Conservation (phyloP, 2,797 vertebrate species). For the Poecilia velifera region DNA sequence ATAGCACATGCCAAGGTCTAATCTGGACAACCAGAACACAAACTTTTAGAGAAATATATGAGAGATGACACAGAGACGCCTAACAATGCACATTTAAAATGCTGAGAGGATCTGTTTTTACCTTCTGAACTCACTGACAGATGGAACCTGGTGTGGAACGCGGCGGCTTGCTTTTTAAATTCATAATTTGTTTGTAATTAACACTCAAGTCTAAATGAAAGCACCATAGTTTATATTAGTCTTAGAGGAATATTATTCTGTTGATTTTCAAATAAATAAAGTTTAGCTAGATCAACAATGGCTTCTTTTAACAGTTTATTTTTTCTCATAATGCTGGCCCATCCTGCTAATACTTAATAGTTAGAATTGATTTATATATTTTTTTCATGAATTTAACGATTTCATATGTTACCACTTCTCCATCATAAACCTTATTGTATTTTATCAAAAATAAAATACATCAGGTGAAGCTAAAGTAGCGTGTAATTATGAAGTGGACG, state of each 20-base stretch:
- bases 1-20: slow-evolving; percentile 73
- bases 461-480: not conserved
- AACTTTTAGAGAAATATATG: slow-evolving; percentile 66
- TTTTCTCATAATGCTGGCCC: slow-evolving; percentile 8
- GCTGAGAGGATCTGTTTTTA: slow-evolving; percentile 25
- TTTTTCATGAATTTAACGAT: not conserved
- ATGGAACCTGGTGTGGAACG: slow-evolving; percentile 20
- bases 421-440: not conserved
- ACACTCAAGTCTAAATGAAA: slow-evolving; percentile 39
- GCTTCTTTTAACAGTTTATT: slow-evolving; percentile 43
- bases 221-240: not conserved
- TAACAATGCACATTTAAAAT: slow-evolving; percentile 40
- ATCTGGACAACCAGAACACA: slow-evolving; percentile 76
- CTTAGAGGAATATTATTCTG: not conserved
- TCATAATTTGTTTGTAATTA: slow-evolving; percentile 36
- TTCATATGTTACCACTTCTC: not conserved
- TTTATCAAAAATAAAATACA: not conserved
- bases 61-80: slow-evolving; percentile 57
- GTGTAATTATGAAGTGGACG: not conserved
- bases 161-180: not conserved
- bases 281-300: slow-evolving; percentile 38
- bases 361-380: not conserved
- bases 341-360: not conserved
- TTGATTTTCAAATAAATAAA: slow-evolving; percentile 8
- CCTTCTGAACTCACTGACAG: slow-evolving; percentile 10